phyloP scores from a whole-genome alignment of 2,888 invertebrate species.

The Eristalis arbustorum region DNA sequence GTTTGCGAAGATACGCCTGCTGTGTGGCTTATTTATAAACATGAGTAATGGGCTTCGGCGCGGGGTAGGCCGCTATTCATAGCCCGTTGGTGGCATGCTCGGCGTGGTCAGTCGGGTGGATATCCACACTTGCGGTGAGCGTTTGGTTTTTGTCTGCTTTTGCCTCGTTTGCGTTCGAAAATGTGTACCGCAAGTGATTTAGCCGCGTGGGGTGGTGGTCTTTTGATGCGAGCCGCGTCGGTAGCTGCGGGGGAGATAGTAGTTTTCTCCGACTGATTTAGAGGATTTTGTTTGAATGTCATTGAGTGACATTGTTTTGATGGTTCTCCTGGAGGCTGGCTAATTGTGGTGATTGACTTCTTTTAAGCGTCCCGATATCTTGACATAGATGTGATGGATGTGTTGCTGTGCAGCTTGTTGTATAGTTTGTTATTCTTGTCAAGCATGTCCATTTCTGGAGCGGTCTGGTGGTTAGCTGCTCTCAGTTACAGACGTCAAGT shows the following conservation, averaged over 20 bases:
- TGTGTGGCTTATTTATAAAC: constrained; percentile 26
- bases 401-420: no score
- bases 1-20: constrained; percentile 7
- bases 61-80: neutral
- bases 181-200: neutral
- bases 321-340: neutral
- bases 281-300: neutral
- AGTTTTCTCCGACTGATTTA: neutral
- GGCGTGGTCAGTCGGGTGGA: neutral
- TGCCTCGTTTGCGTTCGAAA: neutral
- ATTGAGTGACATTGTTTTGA: neutral
- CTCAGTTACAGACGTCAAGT: no score
- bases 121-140: neutral
- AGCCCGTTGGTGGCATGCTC: neutral
- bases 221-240: neutral
- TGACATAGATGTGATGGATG: no score
- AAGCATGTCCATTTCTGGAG: no score
- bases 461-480: no score
- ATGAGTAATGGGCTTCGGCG: constrained; percentile 17
- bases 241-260: neutral
- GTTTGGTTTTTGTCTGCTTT: neutral
- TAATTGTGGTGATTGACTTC: no score
- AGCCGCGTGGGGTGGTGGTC: neutral
- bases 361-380: no score
- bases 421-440: no score